Evolutionary conservation across 2,797 vertebrate genomes (phyloP).

Genomic region (Siniperca undulata): DNA sequence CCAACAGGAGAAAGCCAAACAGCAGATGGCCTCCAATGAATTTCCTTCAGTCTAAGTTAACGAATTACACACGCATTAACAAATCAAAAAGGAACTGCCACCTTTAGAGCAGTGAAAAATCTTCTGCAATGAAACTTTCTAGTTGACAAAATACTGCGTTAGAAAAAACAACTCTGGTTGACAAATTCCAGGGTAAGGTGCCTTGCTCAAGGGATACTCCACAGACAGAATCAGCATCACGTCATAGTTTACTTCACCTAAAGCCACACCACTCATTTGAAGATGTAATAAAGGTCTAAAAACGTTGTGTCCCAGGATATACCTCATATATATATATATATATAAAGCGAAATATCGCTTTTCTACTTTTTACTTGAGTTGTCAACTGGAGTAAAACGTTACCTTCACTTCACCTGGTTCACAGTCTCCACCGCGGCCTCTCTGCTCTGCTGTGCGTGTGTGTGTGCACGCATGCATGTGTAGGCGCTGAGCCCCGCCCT

Average conservation of each 20-base stretch:
- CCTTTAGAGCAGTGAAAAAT: background rate
- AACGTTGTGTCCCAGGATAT: background rate
- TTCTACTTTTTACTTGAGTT: too few species aligned
- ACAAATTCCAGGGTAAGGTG: background rate
- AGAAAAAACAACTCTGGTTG: background rate
- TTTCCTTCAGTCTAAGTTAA: slow-evolving; percentile 62
- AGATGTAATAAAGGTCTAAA: background rate
- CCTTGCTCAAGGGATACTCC: background rate
- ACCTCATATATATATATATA: background rate
- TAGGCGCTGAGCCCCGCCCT: too few species aligned
- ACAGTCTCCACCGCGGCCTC: too few species aligned
- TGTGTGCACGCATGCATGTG: too few species aligned
- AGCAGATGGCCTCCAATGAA: slow-evolving; percentile 73
- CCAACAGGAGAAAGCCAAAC: slow-evolving; percentile 62
- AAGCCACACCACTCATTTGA: background rate
- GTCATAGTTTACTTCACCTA: background rate
- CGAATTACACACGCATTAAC: slow-evolving; percentile 47
- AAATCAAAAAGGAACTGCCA: slow-evolving; percentile 45
- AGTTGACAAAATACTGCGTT: background rate
- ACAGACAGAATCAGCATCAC: background rate
- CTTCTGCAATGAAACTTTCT: slow-evolving; percentile 7
- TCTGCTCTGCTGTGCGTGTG: too few species aligned
- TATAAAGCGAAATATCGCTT: too few species aligned
- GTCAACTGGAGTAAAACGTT: too few species aligned
- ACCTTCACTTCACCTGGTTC: too few species aligned